Evolutionary conservation across 92 coral and sea anemone genomes (phyloP).

Genomic region (Micromussa lordhowensis): DNA sequence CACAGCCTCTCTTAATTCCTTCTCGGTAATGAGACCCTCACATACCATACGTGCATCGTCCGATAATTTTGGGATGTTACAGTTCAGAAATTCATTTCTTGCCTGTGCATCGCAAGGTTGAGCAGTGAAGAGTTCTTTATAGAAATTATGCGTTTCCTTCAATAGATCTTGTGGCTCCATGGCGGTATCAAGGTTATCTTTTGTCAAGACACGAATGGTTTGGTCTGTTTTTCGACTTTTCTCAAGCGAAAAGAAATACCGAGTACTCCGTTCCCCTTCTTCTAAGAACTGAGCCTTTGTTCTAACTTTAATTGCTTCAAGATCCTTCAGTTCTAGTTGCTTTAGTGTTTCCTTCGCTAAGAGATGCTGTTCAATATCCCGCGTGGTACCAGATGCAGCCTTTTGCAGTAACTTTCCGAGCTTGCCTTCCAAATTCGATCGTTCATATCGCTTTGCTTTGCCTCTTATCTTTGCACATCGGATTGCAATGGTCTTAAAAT

Average conservation of each 20-base stretch:
- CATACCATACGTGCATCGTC: no score
- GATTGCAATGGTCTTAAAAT: background rate
- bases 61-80: no score
- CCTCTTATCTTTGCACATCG: background rate
- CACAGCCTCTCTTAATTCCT: no score
- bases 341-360: conserved; percentile 23
- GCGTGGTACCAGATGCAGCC: background rate
- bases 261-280: background rate
- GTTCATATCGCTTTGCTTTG: background rate
- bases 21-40: no score
- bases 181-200: no score
- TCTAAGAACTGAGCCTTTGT: conserved; percentile 27
- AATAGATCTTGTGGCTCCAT: no score
- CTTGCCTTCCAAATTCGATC: background rate
- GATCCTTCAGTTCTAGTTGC: conserved; percentile 17
- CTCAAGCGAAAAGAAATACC: background rate
- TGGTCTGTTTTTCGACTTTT: background rate
- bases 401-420: background rate
- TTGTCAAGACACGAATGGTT: no score
- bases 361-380: conserved; percentile 1
- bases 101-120: no score
- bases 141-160: no score
- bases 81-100: no score
- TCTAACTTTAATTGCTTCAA: conserved; percentile 18
- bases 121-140: no score